phyloP scores from a whole-genome alignment of 2,888 invertebrate species.

The Caenorhabditis sp. region DNA sequence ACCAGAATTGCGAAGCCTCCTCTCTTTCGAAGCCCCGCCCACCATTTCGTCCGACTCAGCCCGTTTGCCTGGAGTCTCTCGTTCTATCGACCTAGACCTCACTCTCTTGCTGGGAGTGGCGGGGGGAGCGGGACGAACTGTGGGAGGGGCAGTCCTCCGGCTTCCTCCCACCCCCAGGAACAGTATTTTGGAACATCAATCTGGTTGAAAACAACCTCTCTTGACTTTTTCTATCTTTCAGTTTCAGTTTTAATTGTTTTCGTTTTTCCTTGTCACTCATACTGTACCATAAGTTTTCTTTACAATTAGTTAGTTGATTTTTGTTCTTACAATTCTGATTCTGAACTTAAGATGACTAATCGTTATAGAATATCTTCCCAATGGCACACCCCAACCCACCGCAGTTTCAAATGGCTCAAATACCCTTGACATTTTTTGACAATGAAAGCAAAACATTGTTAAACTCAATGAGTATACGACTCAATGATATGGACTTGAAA shows the following conservation, averaged over 20 bases:
- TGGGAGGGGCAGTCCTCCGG: constrained; percentile 12
- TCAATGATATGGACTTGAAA: constrained; percentile 82
- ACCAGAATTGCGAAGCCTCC: constrained; percentile 11
- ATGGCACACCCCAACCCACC: constrained; percentile 45
- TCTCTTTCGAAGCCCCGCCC: constrained; percentile 50
- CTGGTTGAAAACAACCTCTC: constrained; percentile 7
- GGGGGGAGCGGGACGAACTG: constrained; percentile 25
- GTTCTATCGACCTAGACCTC: constrained; percentile 27
- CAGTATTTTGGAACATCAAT: constrained; percentile 14
- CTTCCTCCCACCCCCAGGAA: constrained; percentile 18
- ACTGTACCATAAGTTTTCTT: background rate
- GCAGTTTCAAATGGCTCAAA: constrained; percentile 68
- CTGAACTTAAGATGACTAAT: background rate
- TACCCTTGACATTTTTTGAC: constrained; percentile 74
- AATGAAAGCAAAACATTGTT: constrained; percentile 77
- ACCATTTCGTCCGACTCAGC: too few species aligned
- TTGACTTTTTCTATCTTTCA: constrained; percentile 18
- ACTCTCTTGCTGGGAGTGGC: constrained; percentile 16
- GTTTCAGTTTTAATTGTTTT: background rate
- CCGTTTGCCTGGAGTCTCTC: constrained; percentile 45
- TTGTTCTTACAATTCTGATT: too few species aligned
- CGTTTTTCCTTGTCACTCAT: background rate
- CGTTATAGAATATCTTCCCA: constrained; percentile 17
- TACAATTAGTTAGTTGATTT: too few species aligned
- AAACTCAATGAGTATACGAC: constrained; percentile 75